These are phyloP conservation scores for Drosophila malerkotliana DNA, from an alignment of 1,140 invertebrate species.

Conservation along the genomic window DNA sequence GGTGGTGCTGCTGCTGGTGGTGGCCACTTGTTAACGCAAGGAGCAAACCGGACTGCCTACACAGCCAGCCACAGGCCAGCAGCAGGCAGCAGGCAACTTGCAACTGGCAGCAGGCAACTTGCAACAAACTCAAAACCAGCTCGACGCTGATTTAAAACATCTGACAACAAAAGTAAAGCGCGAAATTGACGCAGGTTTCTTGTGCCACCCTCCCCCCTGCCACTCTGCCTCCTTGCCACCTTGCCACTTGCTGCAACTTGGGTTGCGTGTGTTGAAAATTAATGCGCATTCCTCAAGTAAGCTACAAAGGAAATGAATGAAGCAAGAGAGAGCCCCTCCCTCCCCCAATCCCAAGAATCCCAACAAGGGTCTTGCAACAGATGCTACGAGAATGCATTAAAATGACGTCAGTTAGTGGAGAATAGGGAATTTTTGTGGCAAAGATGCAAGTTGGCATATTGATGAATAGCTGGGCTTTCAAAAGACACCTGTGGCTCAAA, in stretches of 20 bases:
- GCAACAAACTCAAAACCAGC: constrained; percentile 34
- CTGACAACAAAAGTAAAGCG: constrained; percentile 82
- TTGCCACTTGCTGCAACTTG: constrained; percentile 29
- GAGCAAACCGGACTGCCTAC: constrained; percentile 80
- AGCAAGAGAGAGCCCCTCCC: constrained; percentile 12
- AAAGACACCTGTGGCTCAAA: too few species aligned
- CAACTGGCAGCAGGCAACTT: neutral
- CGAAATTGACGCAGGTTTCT: constrained; percentile 81
- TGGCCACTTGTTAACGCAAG: constrained; percentile 79
- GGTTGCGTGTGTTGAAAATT: constrained; percentile 49
- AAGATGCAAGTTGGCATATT: constrained; percentile 9
- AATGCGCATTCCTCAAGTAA: constrained; percentile 43
- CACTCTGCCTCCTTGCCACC: neutral
- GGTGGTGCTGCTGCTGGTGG: constrained; percentile 38
- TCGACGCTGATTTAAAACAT: constrained; percentile 78
- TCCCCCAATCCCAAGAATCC: constrained; percentile 5
- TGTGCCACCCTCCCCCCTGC: neutral
- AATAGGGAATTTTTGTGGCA: constrained; percentile 3
- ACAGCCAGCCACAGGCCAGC: constrained; percentile 10
- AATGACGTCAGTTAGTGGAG: neutral
- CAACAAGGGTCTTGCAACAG: constrained; percentile 7
- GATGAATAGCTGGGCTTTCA: neutral
- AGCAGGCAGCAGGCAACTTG: neutral
- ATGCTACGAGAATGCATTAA: constrained; percentile 6
- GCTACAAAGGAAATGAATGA: constrained; percentile 32